These are phyloP conservation scores for Pituophis catenifer DNA, from an alignment of 2,113 vertebrate genomes.

Conservation along the genomic window DNA sequence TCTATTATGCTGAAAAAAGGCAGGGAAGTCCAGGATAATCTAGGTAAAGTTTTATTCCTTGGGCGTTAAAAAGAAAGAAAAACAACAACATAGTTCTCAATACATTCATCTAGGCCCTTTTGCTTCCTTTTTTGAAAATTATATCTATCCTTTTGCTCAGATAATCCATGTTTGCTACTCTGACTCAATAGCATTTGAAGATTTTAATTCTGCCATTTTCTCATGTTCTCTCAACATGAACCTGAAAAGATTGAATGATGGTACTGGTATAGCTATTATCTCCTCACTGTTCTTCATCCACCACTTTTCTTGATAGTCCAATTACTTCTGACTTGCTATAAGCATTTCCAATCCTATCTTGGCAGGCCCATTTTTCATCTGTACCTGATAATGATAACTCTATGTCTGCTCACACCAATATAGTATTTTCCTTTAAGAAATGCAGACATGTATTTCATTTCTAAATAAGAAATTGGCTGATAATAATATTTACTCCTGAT, in stretches of 20 bases:
- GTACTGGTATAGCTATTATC: background rate
- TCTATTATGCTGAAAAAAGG: background rate
- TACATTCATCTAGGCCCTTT: background rate
- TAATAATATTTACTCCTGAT: background rate
- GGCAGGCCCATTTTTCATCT: slow-evolving; percentile 39
- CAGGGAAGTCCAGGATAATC: background rate
- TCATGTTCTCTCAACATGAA: background rate
- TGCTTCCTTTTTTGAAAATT: background rate
- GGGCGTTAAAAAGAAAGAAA: background rate
- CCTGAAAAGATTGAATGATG: background rate
- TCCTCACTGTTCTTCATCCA: background rate
- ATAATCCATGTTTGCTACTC: background rate
- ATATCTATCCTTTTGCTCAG: background rate
- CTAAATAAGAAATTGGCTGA: slow-evolving; percentile 17
- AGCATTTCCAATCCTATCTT: slow-evolving; percentile 22
- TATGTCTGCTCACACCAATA: slow-evolving; percentile 17
- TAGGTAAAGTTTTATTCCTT: background rate
- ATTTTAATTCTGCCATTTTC: background rate
- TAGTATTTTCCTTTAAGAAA: slow-evolving; percentile 22
- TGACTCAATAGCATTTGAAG: slow-evolving; percentile 3
- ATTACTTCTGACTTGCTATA: slow-evolving; percentile 29
- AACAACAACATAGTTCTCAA: background rate
- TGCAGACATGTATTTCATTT: background rate
- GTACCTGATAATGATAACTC: slow-evolving; percentile 26
- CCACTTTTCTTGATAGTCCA: slow-evolving; percentile 37